phyloP scores from a whole-genome alignment of 2,888 invertebrate species.

The Trachelus tabidus region DNA sequence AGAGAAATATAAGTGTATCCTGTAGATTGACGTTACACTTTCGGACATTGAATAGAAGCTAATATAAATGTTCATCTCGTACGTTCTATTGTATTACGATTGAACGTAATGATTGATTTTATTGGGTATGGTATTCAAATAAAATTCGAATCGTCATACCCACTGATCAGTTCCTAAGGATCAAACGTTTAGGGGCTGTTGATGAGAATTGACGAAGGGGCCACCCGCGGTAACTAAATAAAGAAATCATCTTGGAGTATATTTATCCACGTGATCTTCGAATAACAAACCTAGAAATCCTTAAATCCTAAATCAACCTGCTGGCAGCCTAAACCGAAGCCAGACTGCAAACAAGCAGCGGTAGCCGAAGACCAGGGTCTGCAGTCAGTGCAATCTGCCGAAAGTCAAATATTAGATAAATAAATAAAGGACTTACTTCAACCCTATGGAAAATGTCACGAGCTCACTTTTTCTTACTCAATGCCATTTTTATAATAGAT shows the following conservation, averaged over 20 bases:
- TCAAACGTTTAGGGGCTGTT: neutral
- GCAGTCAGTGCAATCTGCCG: slow-evolving; percentile 42
- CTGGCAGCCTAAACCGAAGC: slow-evolving; percentile 42
- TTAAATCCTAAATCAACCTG: slow-evolving; percentile 65
- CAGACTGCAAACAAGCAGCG: slow-evolving; percentile 55
- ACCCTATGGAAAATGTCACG: neutral
- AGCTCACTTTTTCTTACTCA: neutral
- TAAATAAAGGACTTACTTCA: slow-evolving; percentile 42
- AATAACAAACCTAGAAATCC: slow-evolving; percentile 62
- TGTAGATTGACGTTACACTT: neutral
- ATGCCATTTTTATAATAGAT: neutral
- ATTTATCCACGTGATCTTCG: slow-evolving; percentile 60
- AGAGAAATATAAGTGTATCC: neutral
- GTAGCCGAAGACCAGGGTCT: slow-evolving; percentile 6
- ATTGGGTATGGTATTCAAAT: neutral
- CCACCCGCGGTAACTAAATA: slow-evolving; percentile 38
- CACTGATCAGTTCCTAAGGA: neutral
- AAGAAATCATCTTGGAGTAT: slow-evolving; percentile 54
- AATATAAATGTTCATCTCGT: neutral
- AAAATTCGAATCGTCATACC: neutral
- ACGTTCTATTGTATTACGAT: neutral
- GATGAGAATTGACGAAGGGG: neutral
- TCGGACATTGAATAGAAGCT: neutral
- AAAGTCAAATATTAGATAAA: slow-evolving; percentile 62
- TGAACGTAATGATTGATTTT: neutral